Evolutionary conservation across 2,888 invertebrate species (phyloP), one percentile per base, ranked within the genome.

Genomic region (Autographa gamma): DNA sequence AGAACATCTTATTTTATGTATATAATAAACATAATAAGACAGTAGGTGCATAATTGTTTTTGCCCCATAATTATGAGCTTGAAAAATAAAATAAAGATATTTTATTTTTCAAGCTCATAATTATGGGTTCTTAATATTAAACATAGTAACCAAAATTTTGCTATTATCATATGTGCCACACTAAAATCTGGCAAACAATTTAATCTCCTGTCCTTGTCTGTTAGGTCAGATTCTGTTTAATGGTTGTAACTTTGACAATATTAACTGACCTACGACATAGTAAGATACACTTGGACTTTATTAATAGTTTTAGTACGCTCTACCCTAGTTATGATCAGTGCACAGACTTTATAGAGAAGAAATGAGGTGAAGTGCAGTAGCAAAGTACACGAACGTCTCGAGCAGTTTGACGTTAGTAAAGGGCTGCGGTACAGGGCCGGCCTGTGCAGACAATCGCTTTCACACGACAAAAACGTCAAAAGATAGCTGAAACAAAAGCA

Each of bases 131-230:
- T 48, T 7, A 48, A 48, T 48, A 7, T n/a, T 16, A 7, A 48
- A 48, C n/a, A n/a, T 48, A 1, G 16, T 48, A 16, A 48, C 8
- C 48, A 48, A n/a, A n/a, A 48, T 48, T 48, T 48, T 11, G 38
- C 38, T 38, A 38, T 11, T 34, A 34, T 34, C 8, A 2, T 38
- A 48, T 0, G n/a, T 7, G n/a, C 8, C 8, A 48, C 48, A 48
- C 8, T 48, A 48, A 48, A 48, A n/a, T 48, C 48, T 48, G 48
- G 48, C n/a, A 48, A 38, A 48, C 48, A 48, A 48, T 48, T 48
- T 48, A 48, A 48, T n/a, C 48, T 48, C 48, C 48, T n/a, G 48
- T n/a, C 48, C 48, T 48, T 48, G 48, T n/a, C n/a, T n/a, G n/a
- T 48, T 48, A 48, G 48, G 48, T 48, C 48, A 48, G 48, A 48